Base-by-base conservation (phyloP, 2,888 invertebrate genomes). In the Linnaemya vulpina region DNA sequence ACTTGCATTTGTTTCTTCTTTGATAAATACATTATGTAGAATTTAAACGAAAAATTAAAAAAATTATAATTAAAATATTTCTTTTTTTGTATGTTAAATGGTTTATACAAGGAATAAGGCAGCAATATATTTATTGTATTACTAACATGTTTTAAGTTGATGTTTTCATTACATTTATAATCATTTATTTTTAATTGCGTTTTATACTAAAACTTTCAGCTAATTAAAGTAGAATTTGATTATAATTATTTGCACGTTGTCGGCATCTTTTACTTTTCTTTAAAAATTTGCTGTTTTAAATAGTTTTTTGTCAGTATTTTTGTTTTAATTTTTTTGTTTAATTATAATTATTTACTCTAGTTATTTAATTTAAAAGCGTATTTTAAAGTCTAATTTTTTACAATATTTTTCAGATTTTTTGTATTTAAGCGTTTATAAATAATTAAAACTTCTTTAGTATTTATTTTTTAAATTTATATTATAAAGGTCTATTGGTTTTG, bases 21-120 rank as follows among this genome's bases (percentile, higher is more conserved):
- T 55, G 35, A 43, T 60, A 77, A 76, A 76, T 84, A 70, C 46
- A 76, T 75, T 76, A 68, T 63, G 67, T 70, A 75, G 73, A 75
- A 73, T 38, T 43, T 30, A 78, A 80, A 80, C 53, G 67, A 77
- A 71, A 62, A 30, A 49, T 70, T 75, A 35, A 46, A 82, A 53
- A 51, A 75, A 58, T 40, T 60, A 78, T 67, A 70, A 49, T 63
- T 79, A 67, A 71, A 67, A 75, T 76, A 60, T 55, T 70, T 55
- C 30, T 67, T 35, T 70, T 62, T 49, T 73, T 67, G 53, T 67
- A 73, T 71, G 38, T 75, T 68, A 89, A 88, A 87, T 87, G 87
- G 86, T 89, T 89, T 89, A 90, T 90, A 91, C 90, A 90, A 90
- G 90, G 90, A 90, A 90, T 90, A 90, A 90, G 91, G 91, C 90